A percentile compares a stretch with the other conserved stretches of the same genome.
These are phyloP conservation scores for Cantharis lateralis DNA, from an alignment of 2,888 invertebrate species.

Conservation along the genomic window DNA sequence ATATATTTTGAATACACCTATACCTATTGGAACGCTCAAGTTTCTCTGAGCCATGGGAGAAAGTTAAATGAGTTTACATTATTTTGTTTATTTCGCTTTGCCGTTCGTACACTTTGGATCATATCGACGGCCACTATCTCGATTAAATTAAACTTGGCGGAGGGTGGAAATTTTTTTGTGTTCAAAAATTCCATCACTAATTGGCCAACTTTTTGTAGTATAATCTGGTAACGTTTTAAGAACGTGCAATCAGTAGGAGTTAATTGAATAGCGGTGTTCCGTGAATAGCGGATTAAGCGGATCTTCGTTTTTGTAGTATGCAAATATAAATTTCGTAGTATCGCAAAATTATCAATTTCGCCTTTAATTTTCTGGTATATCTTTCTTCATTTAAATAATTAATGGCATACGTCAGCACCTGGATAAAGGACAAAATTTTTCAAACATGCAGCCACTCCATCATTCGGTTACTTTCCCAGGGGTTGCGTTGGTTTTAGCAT, in stretches of 20 bases:
- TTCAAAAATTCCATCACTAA: neutral
- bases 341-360: neutral
- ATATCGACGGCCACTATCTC: too few relatives aligned
- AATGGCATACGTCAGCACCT: slow-evolving; percentile 29
- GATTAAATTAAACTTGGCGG: neutral
- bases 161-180: neutral
- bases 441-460: slow-evolving; percentile 33
- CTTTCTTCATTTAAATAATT: slow-evolving; percentile 30
- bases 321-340: slow-evolving; percentile 8
- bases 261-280: slow-evolving; percentile 38
- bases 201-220: neutral
- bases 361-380: slow-evolving; percentile 6
- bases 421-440: slow-evolving; percentile 30
- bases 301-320: slow-evolving; percentile 28
- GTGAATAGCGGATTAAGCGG: slow-evolving; percentile 31
- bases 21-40: neutral
- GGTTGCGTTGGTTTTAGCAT: slow-evolving; percentile 30
- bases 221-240: slow-evolving; percentile 7
- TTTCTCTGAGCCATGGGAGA: neutral
- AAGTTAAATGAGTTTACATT: neutral
- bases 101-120: neutral
- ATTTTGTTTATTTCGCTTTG: neutral
- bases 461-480: slow-evolving; percentile 25
- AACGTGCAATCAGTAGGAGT: slow-evolving; percentile 30
- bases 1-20: neutral